phyloP scores from a whole-genome alignment of 2,797 vertebrate genomes.

The Sphenopsis melanotis region DNA sequence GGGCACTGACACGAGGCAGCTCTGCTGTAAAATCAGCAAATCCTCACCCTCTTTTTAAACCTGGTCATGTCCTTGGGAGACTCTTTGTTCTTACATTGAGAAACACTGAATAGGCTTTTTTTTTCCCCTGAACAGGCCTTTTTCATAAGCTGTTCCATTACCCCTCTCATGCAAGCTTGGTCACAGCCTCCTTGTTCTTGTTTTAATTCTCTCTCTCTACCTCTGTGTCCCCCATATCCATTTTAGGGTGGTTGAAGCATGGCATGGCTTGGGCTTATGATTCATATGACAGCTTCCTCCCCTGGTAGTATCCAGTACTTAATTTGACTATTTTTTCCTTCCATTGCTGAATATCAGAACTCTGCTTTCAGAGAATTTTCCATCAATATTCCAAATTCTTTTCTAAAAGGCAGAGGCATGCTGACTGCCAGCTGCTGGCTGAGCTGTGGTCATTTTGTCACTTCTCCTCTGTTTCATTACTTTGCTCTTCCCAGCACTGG shows the following conservation, averaged over 20 bases:
- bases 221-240: not conserved
- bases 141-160: not conserved
- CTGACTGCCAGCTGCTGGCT: not conserved
- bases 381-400: not conserved
- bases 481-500: not conserved
- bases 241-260: not conserved
- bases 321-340: not conserved
- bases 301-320: not conserved
- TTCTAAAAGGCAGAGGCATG: not conserved
- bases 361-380: not conserved
- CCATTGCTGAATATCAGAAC: not conserved
- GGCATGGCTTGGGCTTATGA: not conserved
- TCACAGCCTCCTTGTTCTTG: not conserved
- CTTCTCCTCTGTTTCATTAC: not conserved
- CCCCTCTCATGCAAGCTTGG: not conserved
- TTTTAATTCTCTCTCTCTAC: not conserved
- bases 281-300: not conserved
- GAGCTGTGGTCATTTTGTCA: not conserved
- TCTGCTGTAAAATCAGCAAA: not conserved
- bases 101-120: not conserved
- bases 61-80: not conserved
- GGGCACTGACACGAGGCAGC: rapidly evolving
- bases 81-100: not conserved
- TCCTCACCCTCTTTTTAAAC: not conserved
- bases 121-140: not conserved